A percentile compares a stretch with the other conserved stretches of the same genome.
phyloP scores from a whole-genome alignment of 2,113 vertebrate genomes.

The Colistium nudipinnis region DNA sequence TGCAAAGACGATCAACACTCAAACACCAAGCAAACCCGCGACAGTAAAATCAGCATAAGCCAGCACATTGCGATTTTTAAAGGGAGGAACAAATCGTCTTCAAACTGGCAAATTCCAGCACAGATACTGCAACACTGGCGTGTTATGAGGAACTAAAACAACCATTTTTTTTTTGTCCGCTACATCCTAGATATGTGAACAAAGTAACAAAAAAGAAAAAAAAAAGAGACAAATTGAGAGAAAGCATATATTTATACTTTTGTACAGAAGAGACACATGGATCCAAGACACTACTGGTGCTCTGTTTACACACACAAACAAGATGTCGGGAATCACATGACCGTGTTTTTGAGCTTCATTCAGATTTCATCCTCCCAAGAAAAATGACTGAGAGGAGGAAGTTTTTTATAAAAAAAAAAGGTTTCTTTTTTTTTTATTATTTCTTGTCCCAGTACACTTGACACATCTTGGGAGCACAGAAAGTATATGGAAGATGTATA shows the following conservation, averaged over 20 bases:
- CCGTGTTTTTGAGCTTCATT: slow-evolving; percentile 65
- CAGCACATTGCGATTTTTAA: slow-evolving; percentile 54
- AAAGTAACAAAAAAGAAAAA: slow-evolving; percentile 47
- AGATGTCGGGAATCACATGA: slow-evolving; percentile 80
- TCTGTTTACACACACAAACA: slow-evolving; percentile 87
- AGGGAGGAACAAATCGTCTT: not conserved
- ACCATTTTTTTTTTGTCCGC: slow-evolving; percentile 60
- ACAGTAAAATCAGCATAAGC: slow-evolving; percentile 62
- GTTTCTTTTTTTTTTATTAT: slow-evolving; percentile 41
- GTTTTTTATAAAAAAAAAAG: slow-evolving; percentile 42
- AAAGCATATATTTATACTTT: slow-evolving; percentile 95
- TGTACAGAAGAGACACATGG: slow-evolving; percentile 88
- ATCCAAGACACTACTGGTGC: slow-evolving; percentile 91
- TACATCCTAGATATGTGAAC: slow-evolving; percentile 83
- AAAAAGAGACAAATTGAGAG: slow-evolving; percentile 71
- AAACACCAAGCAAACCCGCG: slow-evolving; percentile 81
- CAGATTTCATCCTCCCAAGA: slow-evolving; percentile 48
- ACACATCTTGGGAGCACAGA: slow-evolving; percentile 76
- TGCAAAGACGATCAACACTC: slow-evolving; percentile 90
- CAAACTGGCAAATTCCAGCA: slow-evolving; percentile 77
- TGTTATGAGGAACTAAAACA: slow-evolving; percentile 66
- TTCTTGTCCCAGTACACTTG: slow-evolving; percentile 66
- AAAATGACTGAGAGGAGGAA: slow-evolving; percentile 48
- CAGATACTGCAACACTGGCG: slow-evolving; percentile 72
- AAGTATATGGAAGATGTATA: slow-evolving; percentile 74